These are phyloP conservation scores for Chlorospingus flavigularis DNA, from an alignment of 2,797 vertebrate genomes.

Conservation along the genomic window DNA sequence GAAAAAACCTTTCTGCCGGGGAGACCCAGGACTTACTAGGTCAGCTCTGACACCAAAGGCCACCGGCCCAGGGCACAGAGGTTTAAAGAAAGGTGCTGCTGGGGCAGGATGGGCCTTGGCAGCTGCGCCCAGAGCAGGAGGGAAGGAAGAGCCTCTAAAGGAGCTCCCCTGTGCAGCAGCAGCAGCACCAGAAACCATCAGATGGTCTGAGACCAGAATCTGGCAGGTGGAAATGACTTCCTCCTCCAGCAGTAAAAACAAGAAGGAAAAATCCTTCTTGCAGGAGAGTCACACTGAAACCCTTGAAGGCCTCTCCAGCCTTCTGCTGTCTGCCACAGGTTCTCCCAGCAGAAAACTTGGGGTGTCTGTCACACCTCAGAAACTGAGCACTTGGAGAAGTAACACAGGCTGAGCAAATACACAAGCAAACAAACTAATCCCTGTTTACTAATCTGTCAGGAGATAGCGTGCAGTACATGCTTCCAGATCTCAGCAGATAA, in stretches of 20 bases:
- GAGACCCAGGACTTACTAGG: neutral
- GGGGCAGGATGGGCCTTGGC: neutral
- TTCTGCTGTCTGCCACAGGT: neutral
- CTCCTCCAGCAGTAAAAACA: neutral
- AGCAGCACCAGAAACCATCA: neutral
- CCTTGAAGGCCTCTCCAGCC: neutral
- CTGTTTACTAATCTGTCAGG: neutral
- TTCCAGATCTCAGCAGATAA: neutral
- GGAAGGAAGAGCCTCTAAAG: neutral
- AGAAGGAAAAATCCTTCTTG: neutral
- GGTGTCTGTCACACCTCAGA: neutral
- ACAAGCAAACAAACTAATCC: neutral
- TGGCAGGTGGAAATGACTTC: neutral
- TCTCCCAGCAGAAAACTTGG: neutral
- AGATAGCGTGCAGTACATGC: neutral
- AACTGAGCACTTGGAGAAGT: neutral
- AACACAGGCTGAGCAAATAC: neutral
- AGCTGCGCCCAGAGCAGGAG: neutral
- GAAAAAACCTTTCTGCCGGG: neutral
- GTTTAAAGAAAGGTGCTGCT: neutral
- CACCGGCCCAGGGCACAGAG: neutral
- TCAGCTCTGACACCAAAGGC: neutral
- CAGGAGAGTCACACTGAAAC: neutral
- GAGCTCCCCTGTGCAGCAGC: neutral
- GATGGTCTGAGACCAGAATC: neutral